phyloP scores from a whole-genome alignment of 1,140 invertebrate species.

The Drosophila lacertosa region DNA sequence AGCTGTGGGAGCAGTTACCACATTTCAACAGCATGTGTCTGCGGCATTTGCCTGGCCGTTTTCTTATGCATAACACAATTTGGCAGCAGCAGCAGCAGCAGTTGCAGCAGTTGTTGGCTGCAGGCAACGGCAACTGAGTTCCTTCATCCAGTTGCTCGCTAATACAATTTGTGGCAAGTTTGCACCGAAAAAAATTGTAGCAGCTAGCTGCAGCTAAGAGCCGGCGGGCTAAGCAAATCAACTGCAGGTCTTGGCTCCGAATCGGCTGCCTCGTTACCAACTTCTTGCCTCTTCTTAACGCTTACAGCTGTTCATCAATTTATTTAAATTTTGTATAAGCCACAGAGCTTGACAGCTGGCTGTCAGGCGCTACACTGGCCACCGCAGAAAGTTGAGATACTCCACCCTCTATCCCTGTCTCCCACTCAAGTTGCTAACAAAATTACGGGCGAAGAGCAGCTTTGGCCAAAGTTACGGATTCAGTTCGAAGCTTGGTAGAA shows the following conservation, averaged over 20 bases:
- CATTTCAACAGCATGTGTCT: slow-evolving; percentile 28
- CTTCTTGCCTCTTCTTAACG: background rate
- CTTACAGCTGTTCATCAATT: slow-evolving; percentile 54
- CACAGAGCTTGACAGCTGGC: slow-evolving; percentile 58
- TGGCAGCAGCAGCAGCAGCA: slow-evolving; percentile 6
- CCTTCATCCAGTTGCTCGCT: slow-evolving; percentile 33
- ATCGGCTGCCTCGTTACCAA: background rate
- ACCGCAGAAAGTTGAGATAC: slow-evolving; percentile 51
- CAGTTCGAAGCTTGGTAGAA: slow-evolving; percentile 12
- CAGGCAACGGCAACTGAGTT: slow-evolving; percentile 18
- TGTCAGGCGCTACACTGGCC: slow-evolving; percentile 50
- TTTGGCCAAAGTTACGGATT: slow-evolving; percentile 33
- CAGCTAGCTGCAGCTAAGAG: slow-evolving; percentile 10
- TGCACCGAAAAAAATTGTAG: slow-evolving; percentile 28
- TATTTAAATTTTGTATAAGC: slow-evolving; percentile 63
- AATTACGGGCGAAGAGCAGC: slow-evolving; percentile 45
- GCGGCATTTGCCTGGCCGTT: background rate
- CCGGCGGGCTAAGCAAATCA: slow-evolving; percentile 47
- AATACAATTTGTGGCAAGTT: slow-evolving; percentile 62
- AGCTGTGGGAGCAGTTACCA: slow-evolving; percentile 32
- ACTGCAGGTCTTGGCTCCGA: slow-evolving; percentile 27
- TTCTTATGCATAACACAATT: slow-evolving; percentile 39
- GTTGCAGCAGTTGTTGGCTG: slow-evolving; percentile 12
- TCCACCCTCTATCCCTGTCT: background rate
- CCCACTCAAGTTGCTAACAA: slow-evolving; percentile 47